Base-by-base conservation (phyloP, 2,113 vertebrate genomes). In the Lucifuga dentata region DNA sequence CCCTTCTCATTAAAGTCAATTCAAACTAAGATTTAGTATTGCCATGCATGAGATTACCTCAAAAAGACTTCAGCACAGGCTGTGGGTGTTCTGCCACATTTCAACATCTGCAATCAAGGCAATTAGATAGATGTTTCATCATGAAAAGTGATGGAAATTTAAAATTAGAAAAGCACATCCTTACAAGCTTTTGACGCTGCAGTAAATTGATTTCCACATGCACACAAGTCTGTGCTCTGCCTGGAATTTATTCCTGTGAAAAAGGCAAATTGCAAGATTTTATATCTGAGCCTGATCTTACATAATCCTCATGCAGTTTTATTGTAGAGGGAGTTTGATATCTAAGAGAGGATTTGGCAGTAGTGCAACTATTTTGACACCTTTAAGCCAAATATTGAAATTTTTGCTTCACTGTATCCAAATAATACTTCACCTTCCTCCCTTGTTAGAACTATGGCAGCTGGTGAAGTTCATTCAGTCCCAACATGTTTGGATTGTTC, bases 1-100 rank as follows among this genome's bases (percentile, higher is more conserved):
- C 79, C 56, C 50, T 81, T 78, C 26, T 83, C 62, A 78, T 87
- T 87, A 75, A 70, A 80, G 67, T n/a, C 55, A 67, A 83, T 83
- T 78, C 26, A 26, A 85, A 81, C 61, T 66, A 56, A 64, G 62
- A 60, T 85, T 76, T 81, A 68, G 81, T 65, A 61, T 57, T 70
- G 51, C 64, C 44, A 59, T 57, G 55, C 58, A 20, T 20, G 35
- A 64, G 62, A 73, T 58, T 53, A 78, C 29, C 55, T 73, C 81
- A 43, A 71, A 59, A 41, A 81, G 49, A 63, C 21, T 74, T 24
- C 8, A 55, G 39, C 12, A 10, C 39, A 38, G 19, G 60, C 35
- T 51, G 52, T 63, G 79, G 83, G 44, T 85, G 57, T 85, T 74
- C 41, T 39, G 49, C 33, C 51, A 20, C 33, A 63, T 76, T 69